Evolutionary conservation across 2,888 invertebrate species (phyloP).

Genomic region (Amphimallon solstitiale): DNA sequence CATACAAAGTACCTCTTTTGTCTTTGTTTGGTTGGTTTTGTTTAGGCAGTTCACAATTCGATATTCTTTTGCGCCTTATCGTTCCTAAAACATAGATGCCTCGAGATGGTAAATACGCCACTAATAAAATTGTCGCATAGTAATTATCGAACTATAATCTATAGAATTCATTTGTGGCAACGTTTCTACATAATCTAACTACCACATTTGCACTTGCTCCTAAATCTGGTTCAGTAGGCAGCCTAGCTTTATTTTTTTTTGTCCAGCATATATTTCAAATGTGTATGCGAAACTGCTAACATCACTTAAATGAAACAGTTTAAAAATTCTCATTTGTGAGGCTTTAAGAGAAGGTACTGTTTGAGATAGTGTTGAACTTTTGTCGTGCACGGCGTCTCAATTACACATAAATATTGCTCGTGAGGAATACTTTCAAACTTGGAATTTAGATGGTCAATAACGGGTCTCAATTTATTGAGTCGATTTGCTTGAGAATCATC

Average conservation of each 20-base stretch:
- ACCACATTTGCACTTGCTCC: constrained; percentile 51
- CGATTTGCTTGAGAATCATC: no score
- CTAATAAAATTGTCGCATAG: neutral
- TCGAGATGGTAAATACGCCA: constrained; percentile 42
- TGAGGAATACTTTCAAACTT: no score
- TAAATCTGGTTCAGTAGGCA: constrained; percentile 5
- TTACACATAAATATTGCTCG: no score
- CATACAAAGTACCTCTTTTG: constrained; percentile 46
- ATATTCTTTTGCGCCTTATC: constrained; percentile 51
- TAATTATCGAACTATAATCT: constrained; percentile 52
- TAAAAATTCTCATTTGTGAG: no score
- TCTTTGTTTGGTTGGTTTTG: constrained; percentile 49
- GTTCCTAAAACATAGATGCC: constrained; percentile 53
- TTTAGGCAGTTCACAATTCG: constrained; percentile 52
- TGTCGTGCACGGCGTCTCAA: no score
- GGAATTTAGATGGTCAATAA: no score
- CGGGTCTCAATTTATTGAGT: no score
- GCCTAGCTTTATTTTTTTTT: neutral
- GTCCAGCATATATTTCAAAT: constrained; percentile 39
- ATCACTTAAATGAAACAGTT: no score
- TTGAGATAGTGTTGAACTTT: no score
- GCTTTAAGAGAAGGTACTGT: no score
- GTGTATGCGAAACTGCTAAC: no score
- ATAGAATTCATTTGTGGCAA: constrained; percentile 52
- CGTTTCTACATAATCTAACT: constrained; percentile 50